A percentile compares a stretch with the other conserved stretches of the same genome.
These are phyloP conservation scores for Malachius bipustulatus DNA, from an alignment of 2,888 invertebrate genomes.

Conservation along the genomic window DNA sequence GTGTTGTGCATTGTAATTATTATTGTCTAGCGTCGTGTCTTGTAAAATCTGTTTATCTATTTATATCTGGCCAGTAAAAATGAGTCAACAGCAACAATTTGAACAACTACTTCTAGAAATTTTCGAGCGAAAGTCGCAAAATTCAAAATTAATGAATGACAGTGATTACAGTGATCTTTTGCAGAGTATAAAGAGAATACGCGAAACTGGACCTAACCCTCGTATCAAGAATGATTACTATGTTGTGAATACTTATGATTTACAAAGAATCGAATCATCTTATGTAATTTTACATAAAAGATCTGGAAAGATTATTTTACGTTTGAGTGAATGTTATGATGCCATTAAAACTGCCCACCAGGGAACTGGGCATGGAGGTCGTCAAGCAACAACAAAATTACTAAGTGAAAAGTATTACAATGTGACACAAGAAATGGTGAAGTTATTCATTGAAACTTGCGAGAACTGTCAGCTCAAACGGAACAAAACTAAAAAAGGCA, in stretches of 20 bases:
- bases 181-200: too few species aligned
- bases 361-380: not conserved
- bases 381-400: slow-evolving; percentile 3
- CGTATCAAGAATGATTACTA: slow-evolving; percentile 1
- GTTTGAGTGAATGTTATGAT: slow-evolving; percentile 1
- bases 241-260: slow-evolving; percentile 2
- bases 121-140: not conserved
- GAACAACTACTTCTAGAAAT: not conserved
- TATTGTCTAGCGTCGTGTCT: slow-evolving; percentile 2
- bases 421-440: slow-evolving; percentile 1
- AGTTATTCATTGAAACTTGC: slow-evolving; percentile 3
- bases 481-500: slow-evolving; percentile 1
- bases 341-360: slow-evolving; percentile 3
- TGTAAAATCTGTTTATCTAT: not conserved
- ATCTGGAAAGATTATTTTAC: slow-evolving; percentile 3
- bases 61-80: not conserved
- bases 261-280: slow-evolving; percentile 3
- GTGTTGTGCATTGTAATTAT: too few species aligned
- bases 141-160: slow-evolving; percentile 3
- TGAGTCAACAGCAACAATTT: slow-evolving; percentile 1
- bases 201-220: too few species aligned
- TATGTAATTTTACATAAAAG: not conserved
- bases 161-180: slow-evolving; percentile 1
- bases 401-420: slow-evolving; percentile 1
- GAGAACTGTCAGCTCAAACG: slow-evolving; percentile 1